phyloP scores from a whole-genome alignment of 1,140 invertebrate genomes.

The Telenomus remus region DNA sequence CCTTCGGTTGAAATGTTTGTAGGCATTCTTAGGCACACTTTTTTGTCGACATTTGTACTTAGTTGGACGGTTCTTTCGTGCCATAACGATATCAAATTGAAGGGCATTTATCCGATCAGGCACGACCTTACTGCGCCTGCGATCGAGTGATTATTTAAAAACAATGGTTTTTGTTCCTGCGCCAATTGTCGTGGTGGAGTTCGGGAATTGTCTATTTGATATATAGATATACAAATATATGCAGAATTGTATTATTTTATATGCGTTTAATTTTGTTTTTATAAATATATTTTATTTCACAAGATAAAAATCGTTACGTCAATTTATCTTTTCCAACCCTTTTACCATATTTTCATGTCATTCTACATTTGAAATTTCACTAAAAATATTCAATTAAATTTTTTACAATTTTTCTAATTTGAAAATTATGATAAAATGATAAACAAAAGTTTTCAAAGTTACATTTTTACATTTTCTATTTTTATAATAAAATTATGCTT shows the following conservation, averaged over 20 bases:
- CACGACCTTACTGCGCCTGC: constrained; percentile 24
- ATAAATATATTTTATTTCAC: constrained; percentile 75
- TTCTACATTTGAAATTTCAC: no score
- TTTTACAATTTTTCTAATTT: neutral
- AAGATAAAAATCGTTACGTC: constrained; percentile 58
- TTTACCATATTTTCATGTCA: neutral
- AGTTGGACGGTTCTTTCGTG: constrained; percentile 58
- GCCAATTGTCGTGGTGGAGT: constrained; percentile 53
- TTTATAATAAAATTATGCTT: no score
- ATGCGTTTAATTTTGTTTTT: constrained; percentile 73
- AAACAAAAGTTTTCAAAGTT: no score
- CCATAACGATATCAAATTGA: constrained; percentile 63
- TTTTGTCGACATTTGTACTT: no score
- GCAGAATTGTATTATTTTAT: constrained; percentile 69
- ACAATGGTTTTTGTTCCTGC: constrained; percentile 67
- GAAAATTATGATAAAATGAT: no score
- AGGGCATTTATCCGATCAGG: constrained; percentile 38
- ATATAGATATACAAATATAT: constrained; percentile 64
- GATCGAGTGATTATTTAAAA: constrained; percentile 61
- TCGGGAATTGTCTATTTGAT: constrained; percentile 51
- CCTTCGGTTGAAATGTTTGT: neutral
- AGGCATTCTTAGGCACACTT: neutral
- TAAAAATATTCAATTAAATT: no score
- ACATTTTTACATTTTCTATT: no score
- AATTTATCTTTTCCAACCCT: constrained; percentile 27